Conservation (phyloP, 2,113 vertebrate species). For the Ovibos moschatus region DNA sequence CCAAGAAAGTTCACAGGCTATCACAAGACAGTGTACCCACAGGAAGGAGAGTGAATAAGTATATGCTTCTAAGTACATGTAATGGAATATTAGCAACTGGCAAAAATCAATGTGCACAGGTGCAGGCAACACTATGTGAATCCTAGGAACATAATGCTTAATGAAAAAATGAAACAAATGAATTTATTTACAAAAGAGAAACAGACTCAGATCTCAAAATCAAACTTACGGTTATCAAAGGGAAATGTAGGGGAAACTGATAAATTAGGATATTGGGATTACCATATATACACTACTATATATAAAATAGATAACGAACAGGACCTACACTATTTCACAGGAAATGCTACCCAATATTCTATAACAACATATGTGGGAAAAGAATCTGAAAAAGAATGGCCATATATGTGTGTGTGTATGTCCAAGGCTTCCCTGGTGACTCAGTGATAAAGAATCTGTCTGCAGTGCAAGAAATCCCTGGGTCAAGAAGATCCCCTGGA, state of each 20-base stretch:
- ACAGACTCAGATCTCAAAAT: not conserved
- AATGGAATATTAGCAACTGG: not conserved
- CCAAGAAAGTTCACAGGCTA: not conserved
- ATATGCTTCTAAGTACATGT: accelerated
- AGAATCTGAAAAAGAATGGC: not conserved
- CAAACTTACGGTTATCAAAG: not conserved
- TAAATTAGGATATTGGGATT: not conserved
- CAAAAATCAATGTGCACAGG: not conserved
- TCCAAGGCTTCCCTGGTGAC: not conserved
- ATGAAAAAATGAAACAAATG: not conserved
- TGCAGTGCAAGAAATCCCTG: not conserved
- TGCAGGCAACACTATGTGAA: accelerated
- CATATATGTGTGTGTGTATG: not conserved
- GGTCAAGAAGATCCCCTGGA: not conserved
- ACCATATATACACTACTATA: not conserved
- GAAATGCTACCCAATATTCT: not conserved
- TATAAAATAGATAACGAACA: not conserved
- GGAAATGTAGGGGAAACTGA: not conserved
- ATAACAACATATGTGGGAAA: not conserved
- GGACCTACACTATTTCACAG: not conserved
- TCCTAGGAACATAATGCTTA: not conserved
- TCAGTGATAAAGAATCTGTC: not conserved
- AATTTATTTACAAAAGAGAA: not conserved
- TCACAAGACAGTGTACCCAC: not conserved
- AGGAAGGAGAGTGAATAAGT: not conserved